Evolutionary conservation across 2,888 invertebrate species (phyloP), one percentile per base, ranked within the genome.

Genomic region (Cyclophora punctaria): DNA sequence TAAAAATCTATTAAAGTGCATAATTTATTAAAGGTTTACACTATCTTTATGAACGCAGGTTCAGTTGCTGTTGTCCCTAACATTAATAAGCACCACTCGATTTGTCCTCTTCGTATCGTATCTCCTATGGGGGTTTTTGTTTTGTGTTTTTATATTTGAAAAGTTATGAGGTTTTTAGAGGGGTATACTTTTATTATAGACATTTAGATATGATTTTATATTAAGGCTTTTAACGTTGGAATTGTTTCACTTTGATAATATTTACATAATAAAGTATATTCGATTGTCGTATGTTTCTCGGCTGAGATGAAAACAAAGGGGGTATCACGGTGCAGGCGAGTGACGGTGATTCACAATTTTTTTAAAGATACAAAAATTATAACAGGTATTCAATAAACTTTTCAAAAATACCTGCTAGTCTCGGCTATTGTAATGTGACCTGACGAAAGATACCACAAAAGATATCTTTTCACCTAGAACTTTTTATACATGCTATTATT

Each of bases 131-230:
- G 74, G 69, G 73, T 78, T 83, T 83, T 82, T 80, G 76, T 72
- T 76, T 62, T 60, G 73, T 72, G 75, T 80, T 78, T 81, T 83
- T 81, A 76, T 71, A 67, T 63, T 68, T 67, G 73, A 74, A 72
- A 75, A 80, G 72, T 78, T 80, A 83, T 83, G 78, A 78, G 81
- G 72, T 77, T 83, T 75, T 73, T 74, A 74, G 73, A 71, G 73
- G 69, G 71, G 73, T 77, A 78, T 80, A 74, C 73, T 79, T 83
- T 85, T 86, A 86, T 84, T 83, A 75, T 73, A 72, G 85, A 78
- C 80, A 83, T 86, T 84, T 78, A 87, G 86, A 87, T 87, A 84
- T 75, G 70, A 69, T 70, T 68, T 78, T 71, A 78, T 78, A 75
- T 76, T 72, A 71, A 71, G 63, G 83, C 85, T 85, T 85, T 86